Evolutionary conservation across 2,888 invertebrate genomes (phyloP).

Genomic region (Dorcus parallelipipedus): DNA sequence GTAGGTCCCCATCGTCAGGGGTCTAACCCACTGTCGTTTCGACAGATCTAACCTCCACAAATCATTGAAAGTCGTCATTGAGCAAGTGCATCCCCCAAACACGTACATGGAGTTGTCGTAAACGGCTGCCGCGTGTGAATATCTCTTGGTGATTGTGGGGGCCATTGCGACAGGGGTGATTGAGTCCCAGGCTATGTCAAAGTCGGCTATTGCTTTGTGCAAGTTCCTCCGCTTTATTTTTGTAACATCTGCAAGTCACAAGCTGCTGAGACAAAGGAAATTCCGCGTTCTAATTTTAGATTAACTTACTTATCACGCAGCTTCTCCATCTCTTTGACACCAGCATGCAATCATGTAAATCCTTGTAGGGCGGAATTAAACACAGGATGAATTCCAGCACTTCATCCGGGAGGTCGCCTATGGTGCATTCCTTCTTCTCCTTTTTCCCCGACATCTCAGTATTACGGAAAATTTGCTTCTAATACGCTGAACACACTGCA

Average conservation of each 20-base stretch:
- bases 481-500: neutral
- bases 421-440: conserved; percentile 29
- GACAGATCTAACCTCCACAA: conserved; percentile 91
- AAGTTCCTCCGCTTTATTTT: conserved; percentile 71
- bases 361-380: conserved; percentile 85
- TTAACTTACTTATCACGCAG: conserved; percentile 75
- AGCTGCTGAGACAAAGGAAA: conserved; percentile 19
- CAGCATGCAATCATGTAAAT: conserved; percentile 79
- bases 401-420: conserved; percentile 86
- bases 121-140: conserved; percentile 87
- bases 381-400: conserved; percentile 88
- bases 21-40: conserved; percentile 79
- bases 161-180: conserved; percentile 57
- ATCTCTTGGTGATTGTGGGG: conserved; percentile 83
- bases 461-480: conserved; percentile 7
- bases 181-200: conserved; percentile 73
- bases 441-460: conserved; percentile 8
- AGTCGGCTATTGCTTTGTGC: conserved; percentile 71
- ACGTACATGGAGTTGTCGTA: conserved; percentile 86
- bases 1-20: conserved; percentile 80
- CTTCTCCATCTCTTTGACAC: conserved; percentile 86
- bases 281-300: conserved; percentile 26
- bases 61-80: conserved; percentile 94
- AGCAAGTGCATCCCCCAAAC: conserved; percentile 93
- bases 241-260: conserved; percentile 66